phyloP scores from a whole-genome alignment of 2,113 vertebrate genomes.

The Rhinichthys klamathensis region DNA sequence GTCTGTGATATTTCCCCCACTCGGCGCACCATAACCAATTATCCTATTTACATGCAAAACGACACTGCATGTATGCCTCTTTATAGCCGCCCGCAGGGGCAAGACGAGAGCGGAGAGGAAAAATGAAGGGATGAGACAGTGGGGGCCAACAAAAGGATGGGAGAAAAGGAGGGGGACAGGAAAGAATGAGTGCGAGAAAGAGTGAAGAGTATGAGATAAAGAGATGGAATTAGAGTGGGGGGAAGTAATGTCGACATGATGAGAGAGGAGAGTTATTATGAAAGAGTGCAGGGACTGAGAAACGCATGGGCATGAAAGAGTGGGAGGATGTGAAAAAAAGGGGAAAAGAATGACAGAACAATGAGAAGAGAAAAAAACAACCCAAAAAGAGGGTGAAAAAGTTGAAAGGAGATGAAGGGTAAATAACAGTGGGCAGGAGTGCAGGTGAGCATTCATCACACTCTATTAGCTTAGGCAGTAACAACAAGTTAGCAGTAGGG shows the following conservation, averaged over 20 bases:
- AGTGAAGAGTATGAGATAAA: slow-evolving; percentile 28
- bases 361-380: neutral
- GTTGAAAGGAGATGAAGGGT: neutral
- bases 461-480: slow-evolving; percentile 44
- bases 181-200: neutral
- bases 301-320: neutral
- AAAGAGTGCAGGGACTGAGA: neutral
- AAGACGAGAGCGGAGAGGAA: slow-evolving; percentile 35
- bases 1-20: slow-evolving; percentile 32
- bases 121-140: slow-evolving; percentile 48
- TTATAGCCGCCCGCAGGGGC: slow-evolving; percentile 17
- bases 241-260: neutral
- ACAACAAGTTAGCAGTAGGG: slow-evolving; percentile 43
- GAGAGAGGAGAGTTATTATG: slow-evolving; percentile 10
- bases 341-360: neutral
- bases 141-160: slow-evolving; percentile 27
- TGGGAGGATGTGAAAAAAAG: neutral
- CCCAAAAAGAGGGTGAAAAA: neutral
- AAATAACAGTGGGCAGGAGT: slow-evolving; percentile 18
- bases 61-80: slow-evolving; percentile 57
- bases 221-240: slow-evolving; percentile 33
- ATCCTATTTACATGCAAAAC: slow-evolving; percentile 71
- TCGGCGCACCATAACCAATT: slow-evolving; percentile 64
- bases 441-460: slow-evolving; percentile 45
- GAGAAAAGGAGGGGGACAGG: slow-evolving; percentile 41